Evolutionary conservation across 2,888 invertebrate genomes (phyloP), one percentile per base, ranked within the genome.

Genomic region (Halictus ligatus): DNA sequence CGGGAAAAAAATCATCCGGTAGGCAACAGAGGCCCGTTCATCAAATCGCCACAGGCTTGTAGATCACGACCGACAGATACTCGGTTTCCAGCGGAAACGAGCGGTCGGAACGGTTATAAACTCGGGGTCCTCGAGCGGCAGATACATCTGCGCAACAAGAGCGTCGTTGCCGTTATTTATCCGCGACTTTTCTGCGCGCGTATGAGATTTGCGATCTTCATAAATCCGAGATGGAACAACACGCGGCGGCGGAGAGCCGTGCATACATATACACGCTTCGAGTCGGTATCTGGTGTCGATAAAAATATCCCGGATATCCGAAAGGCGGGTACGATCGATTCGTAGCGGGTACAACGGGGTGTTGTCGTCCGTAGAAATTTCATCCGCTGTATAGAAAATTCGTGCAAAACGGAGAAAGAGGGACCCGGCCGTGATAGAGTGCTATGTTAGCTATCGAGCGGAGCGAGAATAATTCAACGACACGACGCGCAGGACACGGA

Each of bases 121-220:
- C 48, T 50, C 54, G 35, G 35, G 71, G 40, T 43, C 21, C 71
- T 71, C 71, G 71, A 40, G 71, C 40, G 58, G 71, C 71, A 46
- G 71, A 71, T 43, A 43, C 43, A 12, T 40, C 60, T 6, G 21
- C 40, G 29, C 18, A 18, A 60, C 75, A 75, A n/a, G 69, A 69
- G 67, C 43, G 43, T 10, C n/a, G n/a, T 43, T 13, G 29, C 29
- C 64, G 46, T 83, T 67, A 74, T 69, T 77, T 77, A 74, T 77
- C 67, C 58, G 35, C 69, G 75, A 76, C 73, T 54, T 81, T 76
- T 54, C 21, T 82, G 67, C 46, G n/a, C 13, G 8, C 73, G 8
- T 29, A 43, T 40, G 40, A 82, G 76, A 84, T 84, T 77, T 40
- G 83, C 84, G 83, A 84, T 83, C 67, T 77, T 67, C 77, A 58